Evolutionary conservation across 2,888 invertebrate genomes (phyloP), one percentile per base, ranked within the genome.

Genomic region (Tridacna crocea): DNA sequence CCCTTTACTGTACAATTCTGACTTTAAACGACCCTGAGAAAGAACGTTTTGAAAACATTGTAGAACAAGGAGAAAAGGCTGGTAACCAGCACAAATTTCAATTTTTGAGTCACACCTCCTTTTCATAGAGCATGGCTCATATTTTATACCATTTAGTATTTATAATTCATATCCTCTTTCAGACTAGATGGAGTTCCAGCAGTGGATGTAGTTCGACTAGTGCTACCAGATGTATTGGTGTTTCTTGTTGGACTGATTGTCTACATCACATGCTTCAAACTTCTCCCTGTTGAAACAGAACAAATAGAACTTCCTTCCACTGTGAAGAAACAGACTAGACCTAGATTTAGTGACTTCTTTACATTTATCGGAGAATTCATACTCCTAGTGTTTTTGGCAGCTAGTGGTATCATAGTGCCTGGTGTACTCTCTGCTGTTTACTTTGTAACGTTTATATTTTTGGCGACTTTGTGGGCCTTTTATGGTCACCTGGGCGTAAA

Each of bases 371-470:
- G 93, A 48, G 88, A 92, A 73, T 89, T 90, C 27, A 60, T 92
- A 10, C 83, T 91, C 17, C 89, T 90, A 0, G 58, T 93, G 55
- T 87, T 94, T 17, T 82, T 94, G 73, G 92, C 91, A 46, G 88
- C 90, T n/a, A 89, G 92, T 13, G 97, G 97, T 0, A 96, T 97
- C 82, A 95, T 98, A 93, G 96, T 97, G 65, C 99, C 99, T 0
- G 98, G 98, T 76, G 95, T 97, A 48, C 96, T 97, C 27, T 97
- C 97, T 61, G 97, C 97, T 15, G 95, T 98, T 66, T 99, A 99
- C 95, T 98, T 97, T 95, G 92, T 98, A 76, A 95, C 97, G 79
- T 99, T 99, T 94, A 95, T 99, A 92, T 96, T 96, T 22, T 96
- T 97, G 46, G 97, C 97, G 78, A 98, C 98, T 0, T 88, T 92